These are phyloP conservation scores for Embidobia sp. DNA, from an alignment of 2,888 invertebrate species.

Conservation along the genomic window DNA sequence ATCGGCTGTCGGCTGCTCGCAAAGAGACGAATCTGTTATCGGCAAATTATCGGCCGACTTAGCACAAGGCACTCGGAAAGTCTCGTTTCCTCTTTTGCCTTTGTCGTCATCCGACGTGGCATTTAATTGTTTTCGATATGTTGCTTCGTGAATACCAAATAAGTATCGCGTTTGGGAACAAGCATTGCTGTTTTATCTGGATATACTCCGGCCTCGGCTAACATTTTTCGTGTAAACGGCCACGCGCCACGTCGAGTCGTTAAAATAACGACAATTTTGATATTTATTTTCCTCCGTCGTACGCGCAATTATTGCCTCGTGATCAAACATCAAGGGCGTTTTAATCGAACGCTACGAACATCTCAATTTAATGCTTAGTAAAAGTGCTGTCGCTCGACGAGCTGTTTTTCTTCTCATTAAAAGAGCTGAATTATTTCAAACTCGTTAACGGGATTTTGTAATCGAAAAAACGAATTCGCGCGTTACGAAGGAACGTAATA, in stretches of 20 bases:
- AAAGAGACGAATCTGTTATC: conserved; percentile 35
- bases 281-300: too few species aligned
- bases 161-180: neutral
- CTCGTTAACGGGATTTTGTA: too few species aligned
- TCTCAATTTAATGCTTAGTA: too few species aligned
- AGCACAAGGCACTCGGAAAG: conserved; percentile 58
- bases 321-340: too few species aligned
- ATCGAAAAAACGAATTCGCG: neutral
- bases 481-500: too few species aligned
- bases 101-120: neutral
- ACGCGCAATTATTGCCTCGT: too few species aligned
- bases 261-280: neutral
- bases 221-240: conserved; percentile 3
- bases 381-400: too few species aligned
- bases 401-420: too few species aligned
- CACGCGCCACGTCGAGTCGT: too few species aligned
- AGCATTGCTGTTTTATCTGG: neutral
- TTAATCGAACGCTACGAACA: too few species aligned
- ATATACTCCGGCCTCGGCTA: neutral
- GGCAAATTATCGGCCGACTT: conserved; percentile 65
- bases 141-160: conserved; percentile 10
- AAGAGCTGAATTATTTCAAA: too few species aligned
- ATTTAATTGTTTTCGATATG: conserved; percentile 35
- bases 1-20: conserved; percentile 35
- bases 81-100: conserved; percentile 1